Evolutionary conservation across 1,140 invertebrate genomes (phyloP).

Genomic region (Acromyrmex echinatior): DNA sequence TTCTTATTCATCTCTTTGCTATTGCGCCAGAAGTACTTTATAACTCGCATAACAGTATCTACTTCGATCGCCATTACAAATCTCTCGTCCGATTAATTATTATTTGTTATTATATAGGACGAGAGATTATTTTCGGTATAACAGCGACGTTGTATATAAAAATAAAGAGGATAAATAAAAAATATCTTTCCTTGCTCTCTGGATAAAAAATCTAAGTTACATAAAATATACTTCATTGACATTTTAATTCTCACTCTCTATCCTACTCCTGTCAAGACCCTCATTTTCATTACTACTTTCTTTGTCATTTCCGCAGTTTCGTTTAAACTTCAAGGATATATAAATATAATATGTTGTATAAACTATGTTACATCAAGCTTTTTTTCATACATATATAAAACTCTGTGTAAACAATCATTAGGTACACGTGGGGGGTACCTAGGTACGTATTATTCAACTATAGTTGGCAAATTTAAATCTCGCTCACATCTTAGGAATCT

Average conservation of each 20-base stretch:
- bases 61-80: conserved; percentile 13
- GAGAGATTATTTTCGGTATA: conserved; percentile 44
- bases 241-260: conserved; percentile 20
- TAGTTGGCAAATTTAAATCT: conserved; percentile 22
- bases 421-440: neutral
- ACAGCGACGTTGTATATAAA: conserved; percentile 77
- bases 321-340: conserved; percentile 10
- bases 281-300: neutral
- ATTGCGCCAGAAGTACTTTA: neutral
- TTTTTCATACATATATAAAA: conserved; percentile 48
- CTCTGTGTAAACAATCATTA: conserved; percentile 16
- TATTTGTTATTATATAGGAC: no score
- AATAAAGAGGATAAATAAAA: conserved; percentile 83
- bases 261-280: conserved; percentile 21
- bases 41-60: neutral
- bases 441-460: conserved; percentile 28
- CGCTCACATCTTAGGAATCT: neutral
- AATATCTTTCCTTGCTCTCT: conserved; percentile 78
- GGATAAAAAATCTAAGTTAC: conserved; percentile 80
- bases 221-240: conserved; percentile 50
- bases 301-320: neutral
- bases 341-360: neutral
- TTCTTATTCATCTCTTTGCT: neutral
- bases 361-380: conserved; percentile 29
- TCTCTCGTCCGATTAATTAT: conserved; percentile 9